phyloP scores from a whole-genome alignment of 2,113 vertebrate genomes.

The Istiophorus platypterus region DNA sequence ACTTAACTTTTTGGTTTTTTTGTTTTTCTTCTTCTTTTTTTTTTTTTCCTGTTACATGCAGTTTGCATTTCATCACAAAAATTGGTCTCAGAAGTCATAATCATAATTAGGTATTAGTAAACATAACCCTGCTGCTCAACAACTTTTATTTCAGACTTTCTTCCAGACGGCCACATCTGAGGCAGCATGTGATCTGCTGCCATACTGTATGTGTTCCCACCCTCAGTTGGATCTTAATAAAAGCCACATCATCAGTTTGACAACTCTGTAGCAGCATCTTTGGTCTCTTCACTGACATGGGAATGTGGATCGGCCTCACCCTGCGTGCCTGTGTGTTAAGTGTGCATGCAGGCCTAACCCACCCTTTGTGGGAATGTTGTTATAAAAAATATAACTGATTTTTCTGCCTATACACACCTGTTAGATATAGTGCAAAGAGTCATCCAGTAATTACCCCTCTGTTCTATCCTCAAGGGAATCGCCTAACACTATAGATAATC shows the following conservation, averaged over 20 bases:
- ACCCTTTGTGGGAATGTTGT: conserved; percentile 68
- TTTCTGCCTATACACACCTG: conserved; percentile 62
- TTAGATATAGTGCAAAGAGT: conserved; percentile 47
- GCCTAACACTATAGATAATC: not conserved
- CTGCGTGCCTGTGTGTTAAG: conserved; percentile 43
- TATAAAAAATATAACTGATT: conserved; percentile 55
- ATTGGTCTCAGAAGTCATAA: conserved; percentile 33
- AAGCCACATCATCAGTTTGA: conserved; percentile 50
- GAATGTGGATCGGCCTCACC: conserved; percentile 74
- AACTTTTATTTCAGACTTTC: conserved; percentile 21
- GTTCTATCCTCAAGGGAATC: conserved; percentile 26
- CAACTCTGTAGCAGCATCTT: conserved; percentile 47
- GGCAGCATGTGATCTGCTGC: conserved; percentile 15
- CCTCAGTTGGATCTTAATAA: conserved; percentile 53
- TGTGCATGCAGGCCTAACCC: conserved; percentile 51
- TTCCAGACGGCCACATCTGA: conserved; percentile 31
- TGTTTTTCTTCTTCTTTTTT: conserved; percentile 26
- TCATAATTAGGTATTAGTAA: conserved; percentile 21
- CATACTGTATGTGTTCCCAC: conserved; percentile 35
- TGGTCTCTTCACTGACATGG: conserved; percentile 47
- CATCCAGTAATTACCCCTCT: conserved; percentile 54
- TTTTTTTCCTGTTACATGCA: conserved; percentile 16
- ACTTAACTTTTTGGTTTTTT: conserved; percentile 27
- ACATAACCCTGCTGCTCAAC: conserved; percentile 18
- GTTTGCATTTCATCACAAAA: conserved; percentile 26